A percentile compares a stretch with the other conserved stretches of the same genome.
Evolutionary conservation across 2,888 invertebrate genomes (phyloP).

Genomic region (Tetranychus piercei): DNA sequence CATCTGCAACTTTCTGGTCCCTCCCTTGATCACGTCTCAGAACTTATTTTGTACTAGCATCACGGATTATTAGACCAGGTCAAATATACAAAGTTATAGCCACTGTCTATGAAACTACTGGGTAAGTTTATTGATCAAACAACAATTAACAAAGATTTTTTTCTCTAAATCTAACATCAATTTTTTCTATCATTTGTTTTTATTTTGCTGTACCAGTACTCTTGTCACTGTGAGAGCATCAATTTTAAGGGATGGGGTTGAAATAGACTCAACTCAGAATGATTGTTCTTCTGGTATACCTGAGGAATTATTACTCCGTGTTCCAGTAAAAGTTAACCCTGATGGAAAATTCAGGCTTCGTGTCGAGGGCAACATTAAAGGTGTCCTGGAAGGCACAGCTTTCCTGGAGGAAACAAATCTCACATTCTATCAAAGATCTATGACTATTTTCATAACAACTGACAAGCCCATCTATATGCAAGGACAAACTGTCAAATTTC

Average conservation of each 20-base stretch:
- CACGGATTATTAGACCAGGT: conserved; percentile 71
- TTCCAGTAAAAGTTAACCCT: conserved; percentile 60
- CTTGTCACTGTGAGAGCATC: conserved; percentile 70
- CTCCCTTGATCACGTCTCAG: neutral
- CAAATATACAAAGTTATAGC: conserved; percentile 74
- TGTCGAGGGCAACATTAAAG: conserved; percentile 58
- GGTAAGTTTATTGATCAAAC: too few species aligned
- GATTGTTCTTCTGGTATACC: conserved; percentile 62
- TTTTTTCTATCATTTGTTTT: too few species aligned
- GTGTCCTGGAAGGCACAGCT: conserved; percentile 61
- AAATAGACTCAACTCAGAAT: conserved; percentile 61
- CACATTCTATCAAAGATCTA: conserved; percentile 66
- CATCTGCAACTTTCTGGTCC: neutral
- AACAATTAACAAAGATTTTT: too few species aligned
- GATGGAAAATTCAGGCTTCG: conserved; percentile 60
- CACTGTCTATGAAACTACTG: conserved; percentile 46
- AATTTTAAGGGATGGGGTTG: conserved; percentile 71
- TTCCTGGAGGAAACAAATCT: conserved; percentile 72
- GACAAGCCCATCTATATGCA: conserved; percentile 90
- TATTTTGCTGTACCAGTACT: conserved; percentile 41
- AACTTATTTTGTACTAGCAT: conserved; percentile 69
- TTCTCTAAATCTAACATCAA: too few species aligned
- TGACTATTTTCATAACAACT: conserved; percentile 85
- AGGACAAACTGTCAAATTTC: conserved; percentile 65
- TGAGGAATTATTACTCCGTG: conserved; percentile 35